Evolutionary conservation across 2,797 vertebrate genomes (phyloP).

Genomic region (Odontamblyopus lacepedii): DNA sequence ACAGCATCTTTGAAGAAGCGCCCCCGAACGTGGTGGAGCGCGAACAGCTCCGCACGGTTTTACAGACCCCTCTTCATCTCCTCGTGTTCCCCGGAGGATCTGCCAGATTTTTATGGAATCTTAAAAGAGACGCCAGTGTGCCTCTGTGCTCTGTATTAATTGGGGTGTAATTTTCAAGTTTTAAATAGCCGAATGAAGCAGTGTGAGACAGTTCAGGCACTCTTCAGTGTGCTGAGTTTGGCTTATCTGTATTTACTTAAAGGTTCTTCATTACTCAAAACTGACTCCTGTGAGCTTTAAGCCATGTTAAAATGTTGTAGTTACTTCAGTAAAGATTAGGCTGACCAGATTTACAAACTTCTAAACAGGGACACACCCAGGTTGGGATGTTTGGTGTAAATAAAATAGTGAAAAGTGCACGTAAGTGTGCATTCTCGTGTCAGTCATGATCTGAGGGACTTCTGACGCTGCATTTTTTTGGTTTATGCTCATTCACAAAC

Average conservation of each 20-base stretch:
- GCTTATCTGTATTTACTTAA: neutral
- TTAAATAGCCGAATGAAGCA: neutral
- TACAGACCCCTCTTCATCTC: neutral
- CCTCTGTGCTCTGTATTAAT: neutral
- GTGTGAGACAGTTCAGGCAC: too few species aligned
- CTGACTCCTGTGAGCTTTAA: too few species aligned
- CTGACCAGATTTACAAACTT: too few species aligned
- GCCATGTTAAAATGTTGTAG: too few species aligned
- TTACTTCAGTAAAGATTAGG: too few species aligned
- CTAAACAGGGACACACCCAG: too few species aligned
- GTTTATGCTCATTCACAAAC: too few species aligned
- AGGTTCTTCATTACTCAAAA: neutral
- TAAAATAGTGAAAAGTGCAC: too few species aligned
- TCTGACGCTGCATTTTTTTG: too few species aligned
- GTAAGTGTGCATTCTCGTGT: too few species aligned
- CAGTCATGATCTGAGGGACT: too few species aligned
- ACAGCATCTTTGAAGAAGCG: slow-evolving; percentile 40
- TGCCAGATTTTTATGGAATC: neutral
- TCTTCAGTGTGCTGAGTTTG: neutral
- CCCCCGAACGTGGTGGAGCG: slow-evolving; percentile 44
- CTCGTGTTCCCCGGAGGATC: slow-evolving; percentile 26
- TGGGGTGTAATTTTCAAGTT: neutral
- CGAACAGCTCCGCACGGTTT: slow-evolving; percentile 7
- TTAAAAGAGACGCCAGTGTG: neutral
- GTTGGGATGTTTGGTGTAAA: too few species aligned